Base-by-base conservation (phyloP, 2,797 vertebrate species). In the Eptatretus atami region DNA sequence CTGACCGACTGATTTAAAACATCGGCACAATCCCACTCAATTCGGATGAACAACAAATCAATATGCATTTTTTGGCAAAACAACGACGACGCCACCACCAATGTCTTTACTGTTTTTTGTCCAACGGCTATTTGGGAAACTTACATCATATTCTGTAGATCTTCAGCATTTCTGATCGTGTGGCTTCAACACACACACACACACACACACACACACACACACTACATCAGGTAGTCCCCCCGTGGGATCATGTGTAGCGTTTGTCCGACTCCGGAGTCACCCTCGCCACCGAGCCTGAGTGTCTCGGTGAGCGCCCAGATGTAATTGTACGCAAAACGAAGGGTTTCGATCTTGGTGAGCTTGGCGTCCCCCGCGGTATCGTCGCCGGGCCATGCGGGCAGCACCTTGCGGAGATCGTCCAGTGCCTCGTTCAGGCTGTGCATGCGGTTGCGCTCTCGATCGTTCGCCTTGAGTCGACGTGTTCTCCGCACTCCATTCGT, bases 261-360 rank as follows among this genome's bases (percentile, higher is more conserved):
- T n/a, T 24, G n/a, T n/a, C 31, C 31, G 6, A 44, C 31, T 8
- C 31, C 31, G 6, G 31, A 4, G 31, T 24, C 10, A 25, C 57
- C 57, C n/a, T 24, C 9, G 12, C 57, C 80, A 3, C 73, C 73
- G 75, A 85, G 75, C 68, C 78, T 76, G 66, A 92, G 71, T 1
- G 79, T 82, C 73, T 86, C 76, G 1, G 76, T 79, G 70, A 92
- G 74, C 9, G 83, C 83, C 85, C 85, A 92, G 70, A 92, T 92
- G 73, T 92, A 92, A 71, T 92, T 92, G 71, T 83, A 79, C 2
- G 85, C 85, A n/a, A 86, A 84, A 67, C 84, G 77, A 68, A 92
- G 75, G 1, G 85, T 88, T 69, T 88, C 83, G 12, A 92, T 92
- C 73, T 92, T 88, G 68, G 84, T 88, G 13, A 92, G 74, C 65